Conservation (phyloP, 2,888 invertebrate genomes). For the Agrotis ipsilon region DNA sequence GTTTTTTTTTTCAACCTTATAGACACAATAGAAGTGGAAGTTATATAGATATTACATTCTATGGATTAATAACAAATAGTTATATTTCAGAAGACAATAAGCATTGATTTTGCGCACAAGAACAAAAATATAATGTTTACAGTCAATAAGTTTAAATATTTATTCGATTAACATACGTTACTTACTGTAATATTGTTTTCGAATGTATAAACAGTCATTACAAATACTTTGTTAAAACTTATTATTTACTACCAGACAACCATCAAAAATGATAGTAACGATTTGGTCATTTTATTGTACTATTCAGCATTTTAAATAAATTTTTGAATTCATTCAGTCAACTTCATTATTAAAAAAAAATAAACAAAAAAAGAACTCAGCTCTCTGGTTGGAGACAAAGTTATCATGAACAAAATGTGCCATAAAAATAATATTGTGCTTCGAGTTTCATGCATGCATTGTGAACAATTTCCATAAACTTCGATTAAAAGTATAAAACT, state of each 20-base stretch:
- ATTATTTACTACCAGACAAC: constrained; percentile 62
- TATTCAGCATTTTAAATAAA: constrained; percentile 73
- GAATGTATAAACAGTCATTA: constrained; percentile 73
- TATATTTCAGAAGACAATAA: constrained; percentile 65
- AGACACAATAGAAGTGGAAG: constrained; percentile 74
- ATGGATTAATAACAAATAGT: constrained; percentile 51
- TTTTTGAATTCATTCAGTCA: constrained; percentile 22
- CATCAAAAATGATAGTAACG: constrained; percentile 65
- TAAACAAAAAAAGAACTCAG: constrained; percentile 7
- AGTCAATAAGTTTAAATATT: constrained; percentile 51
- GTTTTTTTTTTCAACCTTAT: constrained; percentile 68
- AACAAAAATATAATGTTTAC: constrained; percentile 48
- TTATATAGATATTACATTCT: constrained; percentile 57
- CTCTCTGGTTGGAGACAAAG: neutral
- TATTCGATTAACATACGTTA: constrained; percentile 58
- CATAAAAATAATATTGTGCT: constrained; percentile 23
- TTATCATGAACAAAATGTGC: constrained; percentile 3
- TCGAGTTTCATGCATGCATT: constrained; percentile 13
- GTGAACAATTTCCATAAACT: constrained; percentile 20
- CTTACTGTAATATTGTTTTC: constrained; percentile 59
- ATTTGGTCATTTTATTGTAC: constrained; percentile 87
- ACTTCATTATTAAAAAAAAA: neutral
- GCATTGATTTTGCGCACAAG: constrained; percentile 57
- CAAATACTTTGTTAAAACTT: constrained; percentile 66
- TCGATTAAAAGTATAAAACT: constrained; percentile 39